phyloP scores from a whole-genome alignment of 2,113 vertebrate genomes.

The Pavo muticus region DNA sequence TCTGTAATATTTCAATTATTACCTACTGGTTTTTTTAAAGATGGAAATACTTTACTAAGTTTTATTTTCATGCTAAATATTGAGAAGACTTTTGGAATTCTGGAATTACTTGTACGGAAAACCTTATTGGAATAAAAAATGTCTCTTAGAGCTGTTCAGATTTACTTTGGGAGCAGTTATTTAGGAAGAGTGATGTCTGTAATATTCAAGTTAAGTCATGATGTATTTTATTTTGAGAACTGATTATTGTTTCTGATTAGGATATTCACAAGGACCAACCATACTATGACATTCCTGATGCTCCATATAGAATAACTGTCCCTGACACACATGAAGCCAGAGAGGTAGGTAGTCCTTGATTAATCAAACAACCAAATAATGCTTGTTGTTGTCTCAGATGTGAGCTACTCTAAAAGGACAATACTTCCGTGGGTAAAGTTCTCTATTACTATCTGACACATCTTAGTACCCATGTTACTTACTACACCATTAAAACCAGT shows the following conservation, averaged over 20 bases:
- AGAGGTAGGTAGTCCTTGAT: conserved; percentile 80
- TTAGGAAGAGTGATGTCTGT: not conserved
- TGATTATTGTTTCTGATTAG: conserved; percentile 68
- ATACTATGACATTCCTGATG: conserved; percentile 94
- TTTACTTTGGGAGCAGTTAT: not conserved
- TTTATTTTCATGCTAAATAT: not conserved
- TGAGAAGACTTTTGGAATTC: not conserved
- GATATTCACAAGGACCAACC: conserved; percentile 98
- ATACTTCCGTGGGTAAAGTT: not conserved
- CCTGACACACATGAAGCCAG: conserved; percentile 94
- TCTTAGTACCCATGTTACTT: not conserved
- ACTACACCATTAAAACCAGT: not conserved
- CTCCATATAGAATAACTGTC: conserved; percentile 93
- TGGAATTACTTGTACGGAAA: not conserved
- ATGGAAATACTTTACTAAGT: not conserved
- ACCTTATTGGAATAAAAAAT: not conserved
- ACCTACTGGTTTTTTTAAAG: not conserved
- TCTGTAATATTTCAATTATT: not conserved
- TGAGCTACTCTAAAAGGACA: not conserved
- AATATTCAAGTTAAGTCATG: not conserved
- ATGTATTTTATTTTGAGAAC: not conserved
- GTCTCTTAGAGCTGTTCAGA: not conserved
- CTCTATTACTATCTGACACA: not conserved
- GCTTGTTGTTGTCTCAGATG: not conserved
- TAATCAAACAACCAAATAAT: not conserved